Evolutionary conservation across 2,888 invertebrate genomes (phyloP), one percentile per base, ranked within the genome.

Genomic region (Melolontha melolontha): DNA sequence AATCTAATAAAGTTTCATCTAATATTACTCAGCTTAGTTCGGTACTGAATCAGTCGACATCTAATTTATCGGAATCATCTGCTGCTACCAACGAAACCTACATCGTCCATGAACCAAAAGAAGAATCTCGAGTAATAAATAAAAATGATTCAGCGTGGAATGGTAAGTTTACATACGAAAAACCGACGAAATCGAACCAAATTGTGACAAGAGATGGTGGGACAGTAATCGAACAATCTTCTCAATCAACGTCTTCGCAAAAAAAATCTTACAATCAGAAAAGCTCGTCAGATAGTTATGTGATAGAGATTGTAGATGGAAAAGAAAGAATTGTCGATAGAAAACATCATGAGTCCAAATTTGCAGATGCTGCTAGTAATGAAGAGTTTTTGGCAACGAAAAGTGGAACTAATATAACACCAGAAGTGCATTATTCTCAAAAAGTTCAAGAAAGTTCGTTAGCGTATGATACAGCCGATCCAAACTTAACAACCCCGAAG

Each of bases 271-370:
- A 85, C 67, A 82, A 85, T 4, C 84, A 85, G 55, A 89, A 90
- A 78, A 88, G 88, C 39, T 86, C 89, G 41, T 88, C 89, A 1
- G 87, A 88, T 14, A 89, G 89, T 12, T 89, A 90, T 75, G 87
- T 88, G 34, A 86, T 90, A 52, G 90, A 91, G 82, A 87, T 88
- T 71, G 87, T 89, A 17, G 88, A 89, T 75, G 89, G 89, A 1
- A 89, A 89, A 78, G 89, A 89, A 81, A 83, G 87, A 42, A 85
- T 89, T 47, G 81, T 89, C 49, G 89, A 89, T 70, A 85, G 85
- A 73, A 86, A 88, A 63, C 86, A 86, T 55, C 86, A 87, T 74
- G 88, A 89, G 79, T 85, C 87, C 81, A 87, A 87, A 52, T 85
- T 85, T 76, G 84, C 78, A 0, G 72, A 75, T 11, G 73, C 79